Percentiles rank a stretch among this genome's conserved stretches.
These are phyloP conservation scores for Aphrophora alni DNA, from an alignment of 2,888 invertebrate species.

Conservation along the genomic window DNA sequence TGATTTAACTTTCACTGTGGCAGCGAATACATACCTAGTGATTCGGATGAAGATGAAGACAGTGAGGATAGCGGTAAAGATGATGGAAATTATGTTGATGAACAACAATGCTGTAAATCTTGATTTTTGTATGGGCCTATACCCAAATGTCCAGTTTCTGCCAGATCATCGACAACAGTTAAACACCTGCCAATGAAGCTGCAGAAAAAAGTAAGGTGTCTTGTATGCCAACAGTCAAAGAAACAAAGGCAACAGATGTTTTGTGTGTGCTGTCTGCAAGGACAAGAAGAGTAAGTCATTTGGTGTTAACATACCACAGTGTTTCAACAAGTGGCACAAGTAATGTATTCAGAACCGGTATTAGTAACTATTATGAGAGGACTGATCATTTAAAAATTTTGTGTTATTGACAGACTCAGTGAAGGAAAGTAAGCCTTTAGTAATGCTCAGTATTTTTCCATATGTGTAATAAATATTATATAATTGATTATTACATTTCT, in stretches of 20 bases:
- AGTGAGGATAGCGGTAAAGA: too few species aligned
- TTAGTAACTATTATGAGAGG: background rate
- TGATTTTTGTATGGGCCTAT: too few species aligned
- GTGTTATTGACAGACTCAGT: background rate
- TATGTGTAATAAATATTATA: background rate
- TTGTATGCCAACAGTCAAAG: conserved; percentile 13
- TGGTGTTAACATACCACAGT: conserved; percentile 11
- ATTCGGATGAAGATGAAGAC: too few species aligned
- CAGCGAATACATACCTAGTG: too few species aligned
- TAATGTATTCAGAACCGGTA: background rate
- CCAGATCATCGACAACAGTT: conserved; percentile 13
- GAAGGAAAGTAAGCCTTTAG: background rate
- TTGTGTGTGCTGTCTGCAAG: conserved; percentile 21
- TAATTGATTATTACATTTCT: background rate
- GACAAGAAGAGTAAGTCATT: conserved; percentile 10
- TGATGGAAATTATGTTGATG: too few species aligned
- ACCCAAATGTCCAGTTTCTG: background rate
- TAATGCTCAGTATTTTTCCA: background rate
- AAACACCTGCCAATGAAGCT: conserved; percentile 19
- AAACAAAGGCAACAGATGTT: background rate
- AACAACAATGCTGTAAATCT: too few species aligned
- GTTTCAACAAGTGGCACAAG: conserved; percentile 8
- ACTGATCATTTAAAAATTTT: background rate
- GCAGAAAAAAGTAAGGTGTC: background rate
- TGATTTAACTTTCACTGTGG: too few species aligned